Percentiles rank a stretch among this genome's conserved stretches.
These are phyloP conservation scores for Tryphoninae sp. DNA, from an alignment of 2,888 invertebrate genomes.

Conservation along the genomic window DNA sequence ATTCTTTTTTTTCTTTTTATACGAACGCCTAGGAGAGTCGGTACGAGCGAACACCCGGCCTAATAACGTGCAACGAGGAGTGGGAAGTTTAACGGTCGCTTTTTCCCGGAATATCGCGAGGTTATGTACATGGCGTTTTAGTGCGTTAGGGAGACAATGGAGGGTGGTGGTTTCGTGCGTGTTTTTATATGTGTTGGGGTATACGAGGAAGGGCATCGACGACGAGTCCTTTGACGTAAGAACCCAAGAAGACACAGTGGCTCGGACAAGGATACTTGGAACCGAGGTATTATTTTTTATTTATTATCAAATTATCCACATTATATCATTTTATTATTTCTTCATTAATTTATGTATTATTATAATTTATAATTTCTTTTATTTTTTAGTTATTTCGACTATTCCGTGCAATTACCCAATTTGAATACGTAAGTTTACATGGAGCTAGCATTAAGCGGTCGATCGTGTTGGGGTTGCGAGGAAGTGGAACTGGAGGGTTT, in stretches of 20 bases:
- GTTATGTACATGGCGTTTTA: background rate
- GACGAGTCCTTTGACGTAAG: constrained; percentile 37
- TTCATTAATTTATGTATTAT: background rate
- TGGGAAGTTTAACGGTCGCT: constrained; percentile 10
- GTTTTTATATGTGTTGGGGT: constrained; percentile 53
- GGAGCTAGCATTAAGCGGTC: constrained; percentile 6
- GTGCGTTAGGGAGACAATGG: constrained; percentile 18
- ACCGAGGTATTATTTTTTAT: constrained; percentile 44
- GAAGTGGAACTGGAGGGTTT: background rate
- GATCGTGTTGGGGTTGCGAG: background rate
- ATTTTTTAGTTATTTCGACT: background rate
- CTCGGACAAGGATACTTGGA: constrained; percentile 51
- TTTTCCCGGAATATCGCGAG: background rate
- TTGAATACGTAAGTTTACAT: background rate
- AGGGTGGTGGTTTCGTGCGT: constrained; percentile 56
- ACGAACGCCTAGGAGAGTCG: background rate
- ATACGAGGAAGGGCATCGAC: constrained; percentile 19
- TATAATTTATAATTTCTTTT: background rate
- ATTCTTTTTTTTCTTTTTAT: background rate
- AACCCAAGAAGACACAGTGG: constrained; percentile 39
- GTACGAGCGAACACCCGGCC: background rate
- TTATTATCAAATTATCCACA: background rate
- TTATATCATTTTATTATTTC: background rate
- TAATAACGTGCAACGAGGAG: constrained; percentile 31
- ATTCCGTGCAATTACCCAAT: background rate